Conservation (phyloP, 2,797 vertebrate species). For the Acomys russatus region DNA sequence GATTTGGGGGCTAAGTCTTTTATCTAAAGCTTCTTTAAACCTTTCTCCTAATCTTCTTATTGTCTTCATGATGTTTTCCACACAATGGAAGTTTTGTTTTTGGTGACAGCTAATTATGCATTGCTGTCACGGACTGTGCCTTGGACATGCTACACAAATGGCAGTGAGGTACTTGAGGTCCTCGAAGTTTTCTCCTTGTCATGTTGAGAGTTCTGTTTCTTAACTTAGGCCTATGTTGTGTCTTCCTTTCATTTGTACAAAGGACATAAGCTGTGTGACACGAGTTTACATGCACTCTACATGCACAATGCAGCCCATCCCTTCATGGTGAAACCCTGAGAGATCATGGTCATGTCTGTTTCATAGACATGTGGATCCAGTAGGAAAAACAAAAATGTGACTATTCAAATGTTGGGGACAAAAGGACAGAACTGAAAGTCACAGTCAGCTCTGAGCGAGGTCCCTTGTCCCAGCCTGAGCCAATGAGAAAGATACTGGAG, state of each 20-base stretch:
- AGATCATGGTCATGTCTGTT: rapidly evolving
- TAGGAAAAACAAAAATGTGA: too few species aligned
- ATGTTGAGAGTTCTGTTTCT: neutral
- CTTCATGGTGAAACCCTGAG: too few species aligned
- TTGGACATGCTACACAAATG: neutral
- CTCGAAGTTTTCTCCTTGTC: neutral
- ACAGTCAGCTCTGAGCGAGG: neutral
- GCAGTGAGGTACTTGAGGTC: too few species aligned
- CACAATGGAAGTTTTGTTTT: neutral
- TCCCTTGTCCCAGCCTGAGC: neutral
- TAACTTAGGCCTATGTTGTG: too few species aligned
- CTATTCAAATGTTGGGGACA: rapidly evolving
- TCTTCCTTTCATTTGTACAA: neutral
- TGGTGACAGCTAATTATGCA: neutral
- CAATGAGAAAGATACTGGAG: too few species aligned
- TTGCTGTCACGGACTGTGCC: too few species aligned
- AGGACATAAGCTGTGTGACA: neutral
- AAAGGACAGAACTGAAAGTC: rapidly evolving
- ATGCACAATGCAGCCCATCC: rapidly evolving
- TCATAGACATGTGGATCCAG: neutral
- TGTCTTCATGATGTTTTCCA: neutral
- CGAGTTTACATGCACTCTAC: neutral
- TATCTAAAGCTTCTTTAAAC: neutral
- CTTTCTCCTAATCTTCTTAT: neutral
- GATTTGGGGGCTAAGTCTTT: neutral